Base-by-base conservation (phyloP, 2,113 vertebrate species). In the Cavia porcellus region DNA sequence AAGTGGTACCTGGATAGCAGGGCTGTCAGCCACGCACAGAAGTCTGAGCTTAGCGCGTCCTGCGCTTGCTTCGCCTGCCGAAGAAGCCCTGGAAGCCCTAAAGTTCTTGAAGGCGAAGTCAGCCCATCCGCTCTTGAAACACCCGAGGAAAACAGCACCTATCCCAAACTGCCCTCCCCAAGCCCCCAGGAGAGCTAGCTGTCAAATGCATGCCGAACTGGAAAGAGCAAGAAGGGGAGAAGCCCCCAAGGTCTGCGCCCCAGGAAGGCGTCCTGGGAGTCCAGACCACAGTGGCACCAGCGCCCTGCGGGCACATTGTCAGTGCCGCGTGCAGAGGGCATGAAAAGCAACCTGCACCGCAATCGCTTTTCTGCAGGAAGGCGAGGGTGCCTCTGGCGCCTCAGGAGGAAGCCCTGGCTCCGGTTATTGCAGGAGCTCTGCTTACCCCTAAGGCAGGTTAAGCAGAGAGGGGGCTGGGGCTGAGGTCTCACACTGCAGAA, bases 71-170 rank as follows among this genome's bases (percentile, higher is more conserved):
- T 22, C 42, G 80, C 38, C 47, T 55, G 6, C 38, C 28, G 96
- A 82, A 96, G 95, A 82, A 96, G 87, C 85, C 59, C 61, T 35
- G 12, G 86, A 86, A 86, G 90, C 20, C 35, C n/a, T 81, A 82
- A 86, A 79, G 90, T 72, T 92, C 93, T 91, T 3, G 50, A 74
- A 32, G 19, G 93, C 79, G 38, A 82, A 79, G 59, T 47, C 8
- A 74, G 61, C 64, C 52, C 87, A 79, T 32, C 59, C 47, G 62
- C 74, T 84, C 19, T 42, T 62, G 88, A 90, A 97, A 94, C 61
- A 47, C 64, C 87, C 96, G 57, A 85, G 95, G 85, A 75, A 96
- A 96, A 97, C 92, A 91, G 68, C 86, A 80, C 24, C 42, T 42
- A 8, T 25, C 47, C 52, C 80, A 20, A 25, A 68, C 93, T 81